Percentiles rank a stretch among this genome's conserved stretches.
Evolutionary conservation across 2,888 invertebrate genomes (phyloP).

Genomic region (Volucella inflata): DNA sequence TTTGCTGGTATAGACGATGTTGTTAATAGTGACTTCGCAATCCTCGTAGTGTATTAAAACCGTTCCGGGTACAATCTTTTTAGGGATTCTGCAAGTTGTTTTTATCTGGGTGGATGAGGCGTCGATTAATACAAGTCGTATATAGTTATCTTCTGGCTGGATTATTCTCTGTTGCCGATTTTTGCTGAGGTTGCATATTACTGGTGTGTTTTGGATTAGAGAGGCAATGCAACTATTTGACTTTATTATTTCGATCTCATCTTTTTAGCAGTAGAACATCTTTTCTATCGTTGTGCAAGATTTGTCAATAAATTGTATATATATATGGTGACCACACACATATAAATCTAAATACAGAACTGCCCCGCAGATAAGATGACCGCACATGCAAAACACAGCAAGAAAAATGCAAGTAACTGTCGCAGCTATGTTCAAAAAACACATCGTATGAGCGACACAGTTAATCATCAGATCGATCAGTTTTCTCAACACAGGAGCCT

Average conservation of each 20-base stretch:
- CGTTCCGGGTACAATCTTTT: slow-evolving; percentile 15
- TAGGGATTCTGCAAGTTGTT: slow-evolving; percentile 6
- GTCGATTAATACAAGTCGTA: slow-evolving; percentile 21
- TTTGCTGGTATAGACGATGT: slow-evolving; percentile 5
- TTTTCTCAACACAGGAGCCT: no score
- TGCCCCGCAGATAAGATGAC: no score
- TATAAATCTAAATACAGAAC: no score
- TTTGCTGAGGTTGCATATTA: slow-evolving; percentile 5
- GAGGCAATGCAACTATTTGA: background rate
- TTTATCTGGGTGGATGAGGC: background rate
- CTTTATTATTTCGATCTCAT: no score
- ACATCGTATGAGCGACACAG: no score
- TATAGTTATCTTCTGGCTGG: slow-evolving; percentile 19
- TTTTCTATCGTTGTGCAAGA: slow-evolving; percentile 5
- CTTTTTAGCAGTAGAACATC: slow-evolving; percentile 1
- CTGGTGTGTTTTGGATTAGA: background rate
- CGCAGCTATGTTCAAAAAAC: no score
- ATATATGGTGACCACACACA: no score
- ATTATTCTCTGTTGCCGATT: slow-evolving; percentile 8
- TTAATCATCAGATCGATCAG: no score
- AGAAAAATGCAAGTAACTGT: no score
- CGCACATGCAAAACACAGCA: no score
- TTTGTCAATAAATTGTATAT: slow-evolving; percentile 12
- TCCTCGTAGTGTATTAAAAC: slow-evolving; percentile 18
- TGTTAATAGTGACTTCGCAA: slow-evolving; percentile 9